Percentiles rank a stretch among this genome's conserved stretches.
These are phyloP conservation scores for Papilio helenus DNA, from an alignment of 1,140 invertebrate genomes.

Conservation along the genomic window DNA sequence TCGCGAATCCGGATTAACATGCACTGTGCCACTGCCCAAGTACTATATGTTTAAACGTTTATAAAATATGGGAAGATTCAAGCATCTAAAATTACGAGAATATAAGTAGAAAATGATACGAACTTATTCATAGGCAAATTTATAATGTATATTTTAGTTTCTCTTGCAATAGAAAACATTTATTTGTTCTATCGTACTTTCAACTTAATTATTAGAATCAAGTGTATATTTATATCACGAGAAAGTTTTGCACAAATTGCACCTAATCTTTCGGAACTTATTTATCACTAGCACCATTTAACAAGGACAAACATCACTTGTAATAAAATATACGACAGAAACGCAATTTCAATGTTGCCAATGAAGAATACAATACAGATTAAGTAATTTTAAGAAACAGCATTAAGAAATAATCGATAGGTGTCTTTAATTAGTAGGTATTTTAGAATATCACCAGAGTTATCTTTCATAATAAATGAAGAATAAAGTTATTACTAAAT, in stretches of 20 bases:
- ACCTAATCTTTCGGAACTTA: constrained; percentile 48
- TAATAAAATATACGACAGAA: constrained; percentile 50
- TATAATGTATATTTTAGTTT: constrained; percentile 20
- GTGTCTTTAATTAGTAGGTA: too few relatives aligned
- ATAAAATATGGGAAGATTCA: constrained; percentile 10
- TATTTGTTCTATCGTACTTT: neutral
- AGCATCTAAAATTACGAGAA: constrained; percentile 25
- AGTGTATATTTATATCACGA: constrained; percentile 26
- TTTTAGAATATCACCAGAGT: too few relatives aligned
- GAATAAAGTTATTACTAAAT: too few relatives aligned
- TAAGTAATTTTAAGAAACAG: neutral
- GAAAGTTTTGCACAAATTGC: constrained; percentile 47
- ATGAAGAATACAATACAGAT: constrained; percentile 30
- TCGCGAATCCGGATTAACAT: constrained; percentile 66
- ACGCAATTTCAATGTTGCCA: constrained; percentile 50
- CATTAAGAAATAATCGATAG: too few relatives aligned
- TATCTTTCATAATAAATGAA: too few relatives aligned
- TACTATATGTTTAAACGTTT: constrained; percentile 36
- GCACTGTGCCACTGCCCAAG: constrained; percentile 41
- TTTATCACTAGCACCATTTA: constrained; percentile 49
- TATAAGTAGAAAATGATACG: constrained; percentile 25
- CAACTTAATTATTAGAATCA: neutral
- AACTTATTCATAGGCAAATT: constrained; percentile 30
- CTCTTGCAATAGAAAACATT: constrained; percentile 3
- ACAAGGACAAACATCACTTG: constrained; percentile 53